phyloP scores from a whole-genome alignment of 2,797 vertebrate species.

The Melanogrammus aeglefinus region DNA sequence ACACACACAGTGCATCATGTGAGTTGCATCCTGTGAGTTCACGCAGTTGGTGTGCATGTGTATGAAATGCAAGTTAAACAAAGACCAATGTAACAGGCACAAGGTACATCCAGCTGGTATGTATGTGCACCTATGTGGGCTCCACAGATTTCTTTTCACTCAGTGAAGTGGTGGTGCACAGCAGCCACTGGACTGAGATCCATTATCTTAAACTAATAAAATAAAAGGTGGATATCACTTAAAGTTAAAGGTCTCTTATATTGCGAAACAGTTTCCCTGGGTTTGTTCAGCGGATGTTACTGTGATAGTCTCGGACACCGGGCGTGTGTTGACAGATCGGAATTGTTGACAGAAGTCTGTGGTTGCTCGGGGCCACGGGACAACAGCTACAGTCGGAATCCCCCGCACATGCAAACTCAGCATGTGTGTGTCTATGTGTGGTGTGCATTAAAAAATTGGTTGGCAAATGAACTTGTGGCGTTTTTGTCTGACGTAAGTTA shows the following conservation, averaged over 20 bases:
- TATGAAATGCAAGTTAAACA: background rate
- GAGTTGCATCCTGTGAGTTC: background rate
- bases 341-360: background rate
- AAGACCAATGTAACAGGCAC: background rate
- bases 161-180: background rate
- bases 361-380: background rate
- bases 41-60: background rate
- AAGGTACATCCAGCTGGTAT: slow-evolving; percentile 1
- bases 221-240: background rate
- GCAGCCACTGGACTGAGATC: slow-evolving; percentile 47
- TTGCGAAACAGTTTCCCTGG: too few species aligned
- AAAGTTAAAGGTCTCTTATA: background rate
- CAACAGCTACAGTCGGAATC: background rate
- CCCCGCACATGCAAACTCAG: background rate
- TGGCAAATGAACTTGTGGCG: too few species aligned
- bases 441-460: too few species aligned
- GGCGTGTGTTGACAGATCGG: background rate
- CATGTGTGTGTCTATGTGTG: too few species aligned
- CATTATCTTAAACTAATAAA: slow-evolving; percentile 61
- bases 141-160: background rate
- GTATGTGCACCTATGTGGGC: background rate
- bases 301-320: too few species aligned
- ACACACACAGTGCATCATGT: slow-evolving; percentile 3
- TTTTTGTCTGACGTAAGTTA: background rate
- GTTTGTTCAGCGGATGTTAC: too few species aligned